Base-by-base conservation (phyloP, 2,888 invertebrate genomes). In the Lasioglossum malachurum region DNA sequence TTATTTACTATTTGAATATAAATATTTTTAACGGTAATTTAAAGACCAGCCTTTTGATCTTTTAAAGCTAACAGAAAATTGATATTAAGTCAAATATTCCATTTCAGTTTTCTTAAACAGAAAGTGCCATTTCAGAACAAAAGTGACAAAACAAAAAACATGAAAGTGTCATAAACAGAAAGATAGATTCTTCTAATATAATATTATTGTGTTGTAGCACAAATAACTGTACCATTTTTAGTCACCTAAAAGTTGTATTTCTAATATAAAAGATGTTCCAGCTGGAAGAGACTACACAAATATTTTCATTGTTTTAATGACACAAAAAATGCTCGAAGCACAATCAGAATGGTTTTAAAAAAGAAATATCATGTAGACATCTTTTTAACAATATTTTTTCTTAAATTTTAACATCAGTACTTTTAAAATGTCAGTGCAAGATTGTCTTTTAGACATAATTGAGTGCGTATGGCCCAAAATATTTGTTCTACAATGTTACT, bases 181-280 rank as follows among this genome's bases (percentile, higher is more conserved):
- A 35, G 0, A 35, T 16, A 38, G 10, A 23, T 35, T 57, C 5
- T 27, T 14, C 31, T 16, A 16, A 69, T 53, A 57, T 27, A 57
- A n/a, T 44, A 49, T 69, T 16, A 67, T 38, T 31, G 53, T 60
- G 82, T 83, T 87, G 72, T 79, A 82, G 77, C 77, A 82, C 71
- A 87, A 85, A 41, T 78, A 73, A 76, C 85, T 85, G 78, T 85
- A 78, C 72, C 12, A 73, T 44, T 73, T 44, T 60, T 78, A 46
- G 10, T 60, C 27, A 53, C 31, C 38, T 41, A 78, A 60, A 31
- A 71, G 77, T 67, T 77, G 71, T n/a, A 82, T 74, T 57, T 64
- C 19, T 31, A 64, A 64, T 64, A 31, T 31, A 31, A 1, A 31
- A 64, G 31, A 64, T 64, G 31, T 64, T 31, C n/a, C 64, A 64